Conservation (phyloP, 2,888 invertebrate genomes). For the Steromphala cineraria region DNA sequence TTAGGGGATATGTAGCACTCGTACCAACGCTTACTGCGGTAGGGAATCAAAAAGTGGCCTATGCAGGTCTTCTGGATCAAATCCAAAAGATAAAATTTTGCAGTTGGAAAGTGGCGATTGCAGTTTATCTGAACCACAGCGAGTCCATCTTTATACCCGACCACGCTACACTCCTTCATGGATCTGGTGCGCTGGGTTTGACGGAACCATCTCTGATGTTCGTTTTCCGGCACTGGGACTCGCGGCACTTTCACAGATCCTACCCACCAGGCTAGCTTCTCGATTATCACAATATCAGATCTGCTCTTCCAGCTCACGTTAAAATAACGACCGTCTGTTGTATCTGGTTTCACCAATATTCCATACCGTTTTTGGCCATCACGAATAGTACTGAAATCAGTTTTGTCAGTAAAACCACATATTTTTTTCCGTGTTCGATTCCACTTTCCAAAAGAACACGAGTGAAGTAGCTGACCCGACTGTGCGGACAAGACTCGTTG, state of each 20-base stretch:
- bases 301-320: slow-evolving; percentile 40
- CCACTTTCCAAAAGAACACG: slow-evolving; percentile 54
- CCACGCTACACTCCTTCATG: slow-evolving; percentile 47
- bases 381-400: slow-evolving; percentile 47
- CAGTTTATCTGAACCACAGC: slow-evolving; percentile 53
- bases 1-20: slow-evolving; percentile 62
- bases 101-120: slow-evolving; percentile 46
- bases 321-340: slow-evolving; percentile 51
- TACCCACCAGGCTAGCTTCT: slow-evolving; percentile 43
- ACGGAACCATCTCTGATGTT: slow-evolving; percentile 39
- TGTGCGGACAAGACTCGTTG: slow-evolving; percentile 25
- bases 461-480: slow-evolving; percentile 38
- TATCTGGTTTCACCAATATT: slow-evolving; percentile 55
- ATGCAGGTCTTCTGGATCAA: slow-evolving; percentile 42
- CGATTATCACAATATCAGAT: slow-evolving; percentile 44
- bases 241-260: slow-evolving; percentile 38
- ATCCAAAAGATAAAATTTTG: slow-evolving; percentile 58
- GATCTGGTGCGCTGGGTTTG: slow-evolving; percentile 38
- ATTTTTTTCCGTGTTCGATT: slow-evolving; percentile 37
- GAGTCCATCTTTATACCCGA: slow-evolving; percentile 51
- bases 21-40: slow-evolving; percentile 53
- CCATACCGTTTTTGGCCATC: slow-evolving; percentile 47
- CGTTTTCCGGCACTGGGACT: slow-evolving; percentile 30
- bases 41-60: slow-evolving; percentile 53
- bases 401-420: slow-evolving; percentile 52